Conservation (phyloP, 1,140 invertebrate genomes). For the Nasonia vitripennis region DNA sequence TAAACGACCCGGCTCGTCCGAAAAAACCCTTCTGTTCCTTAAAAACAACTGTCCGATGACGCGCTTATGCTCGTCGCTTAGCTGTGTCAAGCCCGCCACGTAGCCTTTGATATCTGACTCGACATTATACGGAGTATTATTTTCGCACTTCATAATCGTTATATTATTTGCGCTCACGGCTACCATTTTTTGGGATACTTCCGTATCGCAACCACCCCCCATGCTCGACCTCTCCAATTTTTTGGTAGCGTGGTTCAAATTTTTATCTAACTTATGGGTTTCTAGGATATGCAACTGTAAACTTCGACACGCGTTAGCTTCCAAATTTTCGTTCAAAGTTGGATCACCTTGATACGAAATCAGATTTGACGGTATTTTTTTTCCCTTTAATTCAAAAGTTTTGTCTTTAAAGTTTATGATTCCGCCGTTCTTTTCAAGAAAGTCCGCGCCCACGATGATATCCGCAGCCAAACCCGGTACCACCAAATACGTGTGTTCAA, state of each 20-base stretch:
- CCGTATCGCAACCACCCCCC: no score
- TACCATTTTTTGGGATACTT: no score
- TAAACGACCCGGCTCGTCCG: background rate
- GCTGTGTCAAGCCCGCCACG: background rate
- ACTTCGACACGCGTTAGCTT: background rate
- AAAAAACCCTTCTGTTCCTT: background rate
- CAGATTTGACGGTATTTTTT: background rate
- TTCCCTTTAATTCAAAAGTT: background rate
- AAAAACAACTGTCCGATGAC: background rate
- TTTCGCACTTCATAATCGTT: no score
- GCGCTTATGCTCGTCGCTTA: background rate
- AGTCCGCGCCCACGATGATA: background rate
- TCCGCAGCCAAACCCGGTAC: background rate
- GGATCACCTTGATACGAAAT: background rate
- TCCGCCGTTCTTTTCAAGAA: background rate
- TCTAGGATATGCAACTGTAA: no score
- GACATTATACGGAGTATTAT: background rate
- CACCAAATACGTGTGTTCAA: background rate
- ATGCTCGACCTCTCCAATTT: no score
- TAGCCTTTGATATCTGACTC: background rate
- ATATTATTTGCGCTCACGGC: no score
- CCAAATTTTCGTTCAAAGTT: background rate
- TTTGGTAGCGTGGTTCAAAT: no score
- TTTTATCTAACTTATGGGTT: no score
- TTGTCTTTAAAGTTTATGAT: background rate